phyloP scores from a whole-genome alignment of 1,140 invertebrate species.

The Scaptomyza hsui region DNA sequence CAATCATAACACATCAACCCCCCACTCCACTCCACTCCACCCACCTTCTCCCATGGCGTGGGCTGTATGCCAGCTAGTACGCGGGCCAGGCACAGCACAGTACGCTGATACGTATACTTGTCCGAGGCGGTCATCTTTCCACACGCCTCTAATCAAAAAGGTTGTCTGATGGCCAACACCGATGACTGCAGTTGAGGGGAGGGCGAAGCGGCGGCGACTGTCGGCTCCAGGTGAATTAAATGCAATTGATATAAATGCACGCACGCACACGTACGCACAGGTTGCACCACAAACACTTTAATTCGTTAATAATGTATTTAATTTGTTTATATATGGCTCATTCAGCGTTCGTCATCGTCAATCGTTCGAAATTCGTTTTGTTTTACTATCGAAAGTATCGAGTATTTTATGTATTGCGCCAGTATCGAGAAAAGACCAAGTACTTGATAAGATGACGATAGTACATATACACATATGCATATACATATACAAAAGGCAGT shows the following conservation, averaged over 20 bases:
- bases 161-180: not conserved
- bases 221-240: not conserved
- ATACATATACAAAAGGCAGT: not conserved
- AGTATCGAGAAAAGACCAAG: conserved; percentile 8
- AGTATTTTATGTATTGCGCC: conserved; percentile 9
- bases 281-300: conserved; percentile 8
- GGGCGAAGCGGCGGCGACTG: conserved; percentile 4
- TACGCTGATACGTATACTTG: conserved; percentile 91
- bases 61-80: conserved; percentile 93
- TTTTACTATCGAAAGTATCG: conserved; percentile 48
- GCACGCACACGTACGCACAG: conserved; percentile 1
- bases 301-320: conserved; percentile 21
- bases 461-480: not conserved
- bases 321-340: conserved; percentile 39
- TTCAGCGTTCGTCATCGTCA: conserved; percentile 47
- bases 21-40: conserved; percentile 1
- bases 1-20: not conserved
- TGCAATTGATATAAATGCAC: not conserved
- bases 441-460: conserved; percentile 1
- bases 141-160: conserved; percentile 15
- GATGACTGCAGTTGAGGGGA: conserved; percentile 10
- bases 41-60: conserved; percentile 95
- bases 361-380: conserved; percentile 46
- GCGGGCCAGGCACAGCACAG: conserved; percentile 94
- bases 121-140: conserved; percentile 75